A percentile compares a stretch with the other conserved stretches of the same genome.
phyloP scores from a whole-genome alignment of 2,113 vertebrate species.

The Pitta sordida region DNA sequence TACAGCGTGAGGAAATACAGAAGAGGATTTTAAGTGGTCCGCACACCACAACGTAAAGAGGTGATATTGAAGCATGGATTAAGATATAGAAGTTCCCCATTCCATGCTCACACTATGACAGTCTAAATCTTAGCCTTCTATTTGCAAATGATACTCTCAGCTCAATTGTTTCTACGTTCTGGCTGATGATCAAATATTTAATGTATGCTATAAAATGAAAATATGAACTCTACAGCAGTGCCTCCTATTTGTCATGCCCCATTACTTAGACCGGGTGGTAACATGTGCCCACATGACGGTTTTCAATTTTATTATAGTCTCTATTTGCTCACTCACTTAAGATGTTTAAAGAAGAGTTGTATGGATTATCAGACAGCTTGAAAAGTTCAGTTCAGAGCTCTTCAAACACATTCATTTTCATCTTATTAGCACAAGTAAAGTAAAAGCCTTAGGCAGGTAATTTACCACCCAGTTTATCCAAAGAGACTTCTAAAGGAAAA shows the following conservation, averaged over 20 bases:
- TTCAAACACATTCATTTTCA: conserved; percentile 39
- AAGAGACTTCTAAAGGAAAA: conserved; percentile 50
- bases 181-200: conserved; percentile 44
- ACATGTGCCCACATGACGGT: neutral
- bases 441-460: conserved; percentile 52
- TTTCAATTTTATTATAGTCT: conserved; percentile 32
- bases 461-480: conserved; percentile 49
- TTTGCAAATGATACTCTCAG: neutral
- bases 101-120: neutral
- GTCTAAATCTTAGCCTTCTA: neutral
- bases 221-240: conserved; percentile 22
- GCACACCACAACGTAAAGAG: neutral
- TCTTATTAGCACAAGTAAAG: conserved; percentile 41
- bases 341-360: conserved; percentile 58
- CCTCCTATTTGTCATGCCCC: conserved; percentile 32
- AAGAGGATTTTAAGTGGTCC: neutral
- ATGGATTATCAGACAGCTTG: conserved; percentile 37
- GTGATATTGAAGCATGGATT: neutral
- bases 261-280: neutral
- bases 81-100: neutral
- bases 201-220: conserved; percentile 42
- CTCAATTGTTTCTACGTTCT: conserved; percentile 4
- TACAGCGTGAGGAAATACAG: neutral
- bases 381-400: conserved; percentile 35
- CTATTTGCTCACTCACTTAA: conserved; percentile 52